These are phyloP conservation scores for Vireo griseus DNA, from an alignment of 2,797 vertebrate genomes.

Conservation along the genomic window DNA sequence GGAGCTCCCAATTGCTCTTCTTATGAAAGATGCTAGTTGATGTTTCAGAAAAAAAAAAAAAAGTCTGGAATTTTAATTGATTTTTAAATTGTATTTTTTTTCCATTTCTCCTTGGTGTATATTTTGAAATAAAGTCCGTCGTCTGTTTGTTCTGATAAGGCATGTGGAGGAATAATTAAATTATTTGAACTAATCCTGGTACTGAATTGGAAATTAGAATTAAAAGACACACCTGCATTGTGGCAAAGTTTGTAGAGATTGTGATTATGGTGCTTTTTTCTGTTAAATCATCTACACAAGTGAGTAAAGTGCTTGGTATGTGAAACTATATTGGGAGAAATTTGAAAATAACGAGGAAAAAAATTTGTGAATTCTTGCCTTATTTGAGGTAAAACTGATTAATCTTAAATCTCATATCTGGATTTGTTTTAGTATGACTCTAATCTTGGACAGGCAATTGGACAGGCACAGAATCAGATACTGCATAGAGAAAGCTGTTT, in stretches of 20 bases:
- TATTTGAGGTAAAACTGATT: background rate
- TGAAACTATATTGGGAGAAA: background rate
- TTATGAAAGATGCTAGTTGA: background rate
- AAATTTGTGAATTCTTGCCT: background rate
- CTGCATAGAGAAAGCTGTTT: background rate
- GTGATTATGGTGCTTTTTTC: background rate
- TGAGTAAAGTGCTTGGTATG: background rate
- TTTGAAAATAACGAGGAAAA: background rate
- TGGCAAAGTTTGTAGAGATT: background rate
- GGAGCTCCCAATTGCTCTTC: background rate
- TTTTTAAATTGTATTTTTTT: background rate
- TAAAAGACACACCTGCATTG: background rate
- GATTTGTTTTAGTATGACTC: background rate
- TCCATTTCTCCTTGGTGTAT: background rate
- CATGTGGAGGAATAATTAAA: background rate
- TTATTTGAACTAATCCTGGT: background rate
- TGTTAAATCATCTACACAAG: background rate
- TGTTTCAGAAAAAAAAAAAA: background rate
- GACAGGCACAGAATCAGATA: background rate
- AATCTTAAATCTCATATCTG: background rate
- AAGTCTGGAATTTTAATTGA: background rate
- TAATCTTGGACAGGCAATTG: background rate
- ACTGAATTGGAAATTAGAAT: background rate
- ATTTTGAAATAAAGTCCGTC: constrained; percentile 19
- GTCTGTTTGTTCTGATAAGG: background rate